Conservation (phyloP, 1,140 invertebrate genomes). For the Drosophila auraria region DNA sequence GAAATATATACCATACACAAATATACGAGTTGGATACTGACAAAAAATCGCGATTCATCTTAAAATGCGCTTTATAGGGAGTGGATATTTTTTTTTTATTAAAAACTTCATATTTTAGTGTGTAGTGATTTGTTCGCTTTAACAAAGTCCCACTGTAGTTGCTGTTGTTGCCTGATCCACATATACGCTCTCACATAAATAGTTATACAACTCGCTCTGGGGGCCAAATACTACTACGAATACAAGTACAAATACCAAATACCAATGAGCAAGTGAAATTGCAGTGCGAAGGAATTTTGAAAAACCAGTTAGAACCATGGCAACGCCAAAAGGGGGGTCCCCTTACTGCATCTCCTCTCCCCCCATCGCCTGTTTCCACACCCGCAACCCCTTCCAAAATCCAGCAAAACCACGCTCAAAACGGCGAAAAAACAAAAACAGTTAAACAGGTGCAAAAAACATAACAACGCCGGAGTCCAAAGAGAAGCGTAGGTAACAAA, state of each 20-base stretch:
- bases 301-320: constrained; percentile 71
- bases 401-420: constrained; percentile 13
- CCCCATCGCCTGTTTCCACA: not conserved
- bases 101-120: too few species aligned
- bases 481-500: not conserved
- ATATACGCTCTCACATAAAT: constrained; percentile 21
- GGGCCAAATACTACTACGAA: constrained; percentile 34
- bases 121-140: not conserved
- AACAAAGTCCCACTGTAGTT: constrained; percentile 8
- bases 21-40: too few species aligned
- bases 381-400: not conserved
- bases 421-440: constrained; percentile 65
- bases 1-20: not conserved
- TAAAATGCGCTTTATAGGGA: too few species aligned
- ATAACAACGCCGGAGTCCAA: constrained; percentile 47
- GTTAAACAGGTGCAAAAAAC: constrained; percentile 79
- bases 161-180: constrained; percentile 17
- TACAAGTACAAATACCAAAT: constrained; percentile 6
- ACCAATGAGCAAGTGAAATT: constrained; percentile 65
- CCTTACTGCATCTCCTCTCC: not conserved
- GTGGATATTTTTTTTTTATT: too few species aligned
- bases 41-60: not conserved
- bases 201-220: constrained; percentile 65
- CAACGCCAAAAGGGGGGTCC: constrained; percentile 22
- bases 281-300: constrained; percentile 66